Conservation (phyloP, 2,113 vertebrate species). For the Percopsis transmontana region DNA sequence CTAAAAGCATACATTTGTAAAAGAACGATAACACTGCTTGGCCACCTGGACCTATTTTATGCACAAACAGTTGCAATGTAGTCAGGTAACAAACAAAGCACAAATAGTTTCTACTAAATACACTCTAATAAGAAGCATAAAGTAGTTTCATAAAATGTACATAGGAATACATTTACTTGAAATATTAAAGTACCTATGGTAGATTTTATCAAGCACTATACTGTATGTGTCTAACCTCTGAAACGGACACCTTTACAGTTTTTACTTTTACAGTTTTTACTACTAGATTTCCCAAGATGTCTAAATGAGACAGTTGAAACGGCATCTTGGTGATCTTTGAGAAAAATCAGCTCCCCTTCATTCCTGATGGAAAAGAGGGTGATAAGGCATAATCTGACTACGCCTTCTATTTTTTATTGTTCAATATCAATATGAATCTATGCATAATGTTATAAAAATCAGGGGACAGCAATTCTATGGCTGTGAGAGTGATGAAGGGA, state of each 20-base stretch:
- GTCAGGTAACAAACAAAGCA: slow-evolving; percentile 37
- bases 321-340: not conserved
- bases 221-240: slow-evolving; percentile 21
- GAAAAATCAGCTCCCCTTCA: slow-evolving; percentile 8
- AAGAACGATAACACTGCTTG: slow-evolving; percentile 10
- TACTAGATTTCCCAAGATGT: not conserved
- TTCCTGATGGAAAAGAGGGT: slow-evolving; percentile 13
- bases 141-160: not conserved
- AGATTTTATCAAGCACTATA: too few species aligned
- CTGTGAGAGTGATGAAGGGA: slow-evolving; percentile 9
- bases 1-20: not conserved
- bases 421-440: slow-evolving; percentile 58
- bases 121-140: not conserved
- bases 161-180: not conserved
- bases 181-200: too few species aligned
- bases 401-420: slow-evolving; percentile 19
- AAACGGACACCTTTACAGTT: slow-evolving; percentile 24
- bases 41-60: slow-evolving; percentile 6
- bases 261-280: not conserved
- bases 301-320: slow-evolving; percentile 1
- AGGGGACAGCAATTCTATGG: slow-evolving; percentile 29
- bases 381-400: slow-evolving; percentile 21
- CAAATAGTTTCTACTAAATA: slow-evolving; percentile 19
- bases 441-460: slow-evolving; percentile 61
- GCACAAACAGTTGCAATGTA: slow-evolving; percentile 8